A percentile compares a stretch with the other conserved stretches of the same genome.
Conservation (phyloP, 1,140 invertebrate genomes). For the Drosophila nebulosa region DNA sequence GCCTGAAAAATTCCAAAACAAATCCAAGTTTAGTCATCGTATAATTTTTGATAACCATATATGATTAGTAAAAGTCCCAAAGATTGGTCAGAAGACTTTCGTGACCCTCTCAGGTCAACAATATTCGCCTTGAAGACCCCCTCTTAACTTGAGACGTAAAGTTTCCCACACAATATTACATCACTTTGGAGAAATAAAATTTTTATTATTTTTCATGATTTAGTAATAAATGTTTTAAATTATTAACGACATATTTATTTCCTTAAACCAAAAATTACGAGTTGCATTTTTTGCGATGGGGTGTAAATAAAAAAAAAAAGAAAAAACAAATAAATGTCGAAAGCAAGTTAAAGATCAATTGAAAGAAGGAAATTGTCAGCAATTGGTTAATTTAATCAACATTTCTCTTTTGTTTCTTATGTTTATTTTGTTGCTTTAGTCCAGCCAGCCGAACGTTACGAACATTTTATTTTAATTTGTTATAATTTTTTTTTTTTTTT, state of each 20-base stretch:
- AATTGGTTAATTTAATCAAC: not conserved
- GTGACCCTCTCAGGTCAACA: too few species aligned
- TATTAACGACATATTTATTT: too few species aligned
- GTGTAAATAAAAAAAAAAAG: too few species aligned
- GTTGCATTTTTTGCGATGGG: too few species aligned
- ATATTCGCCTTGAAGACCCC: too few species aligned
- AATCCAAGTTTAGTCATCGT: not conserved
- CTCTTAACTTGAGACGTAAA: too few species aligned
- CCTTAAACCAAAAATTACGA: not conserved
- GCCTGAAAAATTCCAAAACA: slow-evolving; percentile 84
- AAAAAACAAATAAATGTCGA: not conserved
- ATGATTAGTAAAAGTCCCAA: too few species aligned
- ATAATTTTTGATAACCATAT: not conserved
- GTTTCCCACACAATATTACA: too few species aligned
- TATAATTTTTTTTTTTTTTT: slow-evolving; percentile 9
- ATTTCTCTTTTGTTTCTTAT: slow-evolving; percentile 58
- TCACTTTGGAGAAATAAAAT: too few species aligned
- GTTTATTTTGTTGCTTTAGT: slow-evolving; percentile 19
- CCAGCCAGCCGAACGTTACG: slow-evolving; percentile 13
- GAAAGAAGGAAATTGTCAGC: slow-evolving; percentile 9
- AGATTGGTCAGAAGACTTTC: too few species aligned
- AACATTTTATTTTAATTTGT: slow-evolving; percentile 68
- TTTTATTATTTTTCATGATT: not conserved
- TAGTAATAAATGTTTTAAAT: too few species aligned
- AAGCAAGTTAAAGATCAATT: not conserved